Evolutionary conservation across 1,140 invertebrate species (phyloP), one percentile per base, ranked within the genome.

Genomic region (Oncopodura yosiiana): DNA sequence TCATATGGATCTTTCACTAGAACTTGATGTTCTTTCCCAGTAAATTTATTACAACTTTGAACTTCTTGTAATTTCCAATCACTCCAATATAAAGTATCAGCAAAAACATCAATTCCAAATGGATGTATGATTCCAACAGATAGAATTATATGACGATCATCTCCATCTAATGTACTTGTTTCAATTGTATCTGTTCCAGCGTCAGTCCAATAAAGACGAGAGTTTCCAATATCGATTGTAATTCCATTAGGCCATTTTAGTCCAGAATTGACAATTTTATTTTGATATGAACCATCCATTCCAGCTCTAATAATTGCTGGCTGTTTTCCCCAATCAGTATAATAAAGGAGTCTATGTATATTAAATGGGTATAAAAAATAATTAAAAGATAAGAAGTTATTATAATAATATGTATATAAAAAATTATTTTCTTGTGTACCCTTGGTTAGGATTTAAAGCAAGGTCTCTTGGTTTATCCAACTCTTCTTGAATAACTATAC

Each of bases 191-290:
- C 81, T 0, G 79, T 81, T 2, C 80, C 79, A 9, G 82, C 81
- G 66, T 94, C 89, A 1, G 84, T 91, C 90, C 87, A 94, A 68
- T 88, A 89, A n/a, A 89, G 74, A 79, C 83, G 65, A 21, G 18
- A 26, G 44, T 46, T 53, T 26, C 55, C 62, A 12, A 56, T 49
- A 75, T 75, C 75, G 73, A 63, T 71, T 72, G 23, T 77, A 54
- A 61, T 75, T 74, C 18, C 69, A 68, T 27, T 71, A 65, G 16
- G 79, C 69, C 49, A 79, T 3, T 75, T 86, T 67, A 81, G 76
- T 62, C 84, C 81, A 46, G 80, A 79, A 6, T 76, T 76, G 1
- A 92, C 78, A 18, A 93, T 75, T 0, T 78, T 66, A 2, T 72
- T 68, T 14, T 75, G 72, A 41, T 78, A 70, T 1, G 75, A 75